Evolutionary conservation across 2,888 invertebrate genomes (phyloP).

Genomic region (Harmothoe impar): DNA sequence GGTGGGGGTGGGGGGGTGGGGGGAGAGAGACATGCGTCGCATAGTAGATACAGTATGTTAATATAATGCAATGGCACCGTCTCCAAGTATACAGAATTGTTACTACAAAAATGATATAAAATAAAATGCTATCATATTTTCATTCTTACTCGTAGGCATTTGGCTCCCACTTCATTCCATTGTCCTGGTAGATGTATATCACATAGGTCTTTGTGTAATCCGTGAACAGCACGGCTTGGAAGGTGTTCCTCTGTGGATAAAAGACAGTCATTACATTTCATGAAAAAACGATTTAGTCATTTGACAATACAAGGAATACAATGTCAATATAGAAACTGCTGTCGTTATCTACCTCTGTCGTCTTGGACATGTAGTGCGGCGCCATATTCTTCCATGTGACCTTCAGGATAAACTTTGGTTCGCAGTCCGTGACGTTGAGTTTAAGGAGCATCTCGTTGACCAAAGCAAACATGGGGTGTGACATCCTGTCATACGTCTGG

Average conservation of each 20-base stretch:
- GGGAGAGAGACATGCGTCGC: too few relatives aligned
- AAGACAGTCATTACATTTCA: background rate
- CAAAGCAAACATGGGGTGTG: background rate
- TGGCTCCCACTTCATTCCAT: slow-evolving; percentile 41
- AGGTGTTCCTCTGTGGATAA: slow-evolving; percentile 58
- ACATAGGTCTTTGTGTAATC: slow-evolving; percentile 33
- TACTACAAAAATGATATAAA: too few relatives aligned
- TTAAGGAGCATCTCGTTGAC: background rate
- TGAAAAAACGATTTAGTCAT: background rate
- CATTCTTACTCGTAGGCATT: slow-evolving; percentile 29
- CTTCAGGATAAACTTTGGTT: slow-evolving; percentile 53
- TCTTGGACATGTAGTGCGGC: slow-evolving; percentile 7
- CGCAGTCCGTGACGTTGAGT: background rate
- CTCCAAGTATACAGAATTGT: too few relatives aligned
- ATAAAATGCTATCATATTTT: too few relatives aligned
- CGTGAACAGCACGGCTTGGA: slow-evolving; percentile 39
- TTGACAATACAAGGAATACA: background rate
- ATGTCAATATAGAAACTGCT: too few relatives aligned
- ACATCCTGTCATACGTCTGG: background rate
- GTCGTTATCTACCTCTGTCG: background rate
- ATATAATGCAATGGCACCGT: too few relatives aligned
- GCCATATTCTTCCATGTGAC: slow-evolving; percentile 63
- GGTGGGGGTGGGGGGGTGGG: too few relatives aligned
- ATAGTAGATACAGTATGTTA: too few relatives aligned
- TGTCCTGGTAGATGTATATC: slow-evolving; percentile 32